Evolutionary conservation across 2,888 invertebrate genomes (phyloP).

Genomic region (Liposcelis brunnea): DNA sequence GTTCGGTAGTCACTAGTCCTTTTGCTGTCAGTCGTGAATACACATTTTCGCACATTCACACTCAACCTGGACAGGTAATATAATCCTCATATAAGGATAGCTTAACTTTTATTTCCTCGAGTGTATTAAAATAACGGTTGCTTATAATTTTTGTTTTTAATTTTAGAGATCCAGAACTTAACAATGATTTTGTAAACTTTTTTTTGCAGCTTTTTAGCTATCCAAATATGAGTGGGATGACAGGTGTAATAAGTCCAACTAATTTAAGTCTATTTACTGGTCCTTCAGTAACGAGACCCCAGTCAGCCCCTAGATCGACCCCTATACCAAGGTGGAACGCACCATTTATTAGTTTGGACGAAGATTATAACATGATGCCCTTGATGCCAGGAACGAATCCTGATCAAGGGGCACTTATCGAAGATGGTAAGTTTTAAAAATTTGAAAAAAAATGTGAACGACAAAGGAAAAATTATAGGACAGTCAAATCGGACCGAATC

Average conservation of each 20-base stretch:
- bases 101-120: too few species aligned
- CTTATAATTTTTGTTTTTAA: too few species aligned
- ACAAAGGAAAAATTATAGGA: too few species aligned
- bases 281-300: constrained; percentile 20
- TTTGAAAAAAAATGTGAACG: too few species aligned
- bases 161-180: too few species aligned
- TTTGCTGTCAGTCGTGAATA: constrained; percentile 43
- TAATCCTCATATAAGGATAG: constrained; percentile 17
- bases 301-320: constrained; percentile 21
- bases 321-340: constrained; percentile 63
- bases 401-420: constrained; percentile 45
- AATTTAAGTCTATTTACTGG: constrained; percentile 60
- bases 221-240: constrained; percentile 58
- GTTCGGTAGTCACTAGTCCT: constrained; percentile 23
- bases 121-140: too few species aligned
- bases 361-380: constrained; percentile 84
- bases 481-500: too few species aligned
- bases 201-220: constrained; percentile 77
- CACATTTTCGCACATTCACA: constrained; percentile 84
- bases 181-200: too few species aligned
- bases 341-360: constrained; percentile 76
- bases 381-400: constrained; percentile 37
- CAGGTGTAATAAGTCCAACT: constrained; percentile 77
- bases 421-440: constrained; percentile 46
- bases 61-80: constrained; percentile 69